Conservation (phyloP, 2,797 vertebrate species). For the Sebastes steindachneri region DNA sequence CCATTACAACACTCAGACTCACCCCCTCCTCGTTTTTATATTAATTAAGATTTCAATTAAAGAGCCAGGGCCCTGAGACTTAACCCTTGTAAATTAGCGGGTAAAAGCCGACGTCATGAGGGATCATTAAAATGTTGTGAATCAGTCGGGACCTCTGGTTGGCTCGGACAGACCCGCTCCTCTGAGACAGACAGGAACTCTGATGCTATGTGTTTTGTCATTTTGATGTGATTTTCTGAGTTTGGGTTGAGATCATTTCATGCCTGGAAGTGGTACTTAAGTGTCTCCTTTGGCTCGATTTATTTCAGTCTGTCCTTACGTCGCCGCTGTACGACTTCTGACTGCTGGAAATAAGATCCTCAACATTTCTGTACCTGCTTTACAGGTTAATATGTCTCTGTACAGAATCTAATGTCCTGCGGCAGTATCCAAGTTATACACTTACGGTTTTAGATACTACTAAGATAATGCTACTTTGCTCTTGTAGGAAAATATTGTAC, state of each 20-base stretch:
- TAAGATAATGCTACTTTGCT: background rate
- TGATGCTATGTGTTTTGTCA: background rate
- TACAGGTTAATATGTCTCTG: background rate
- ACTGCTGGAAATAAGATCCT: background rate
- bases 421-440: background rate
- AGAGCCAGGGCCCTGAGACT: slow-evolving; percentile 51
- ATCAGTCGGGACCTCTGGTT: slow-evolving; percentile 10
- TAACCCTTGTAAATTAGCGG: slow-evolving; percentile 60
- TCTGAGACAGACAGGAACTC: background rate
- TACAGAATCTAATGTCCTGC: too few relatives aligned
- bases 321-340: background rate
- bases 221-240: background rate
- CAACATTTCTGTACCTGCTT: background rate
- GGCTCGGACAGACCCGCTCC: background rate
- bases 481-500: background rate
- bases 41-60: slow-evolving; percentile 76
- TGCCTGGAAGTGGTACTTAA: background rate
- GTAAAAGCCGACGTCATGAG: slow-evolving; percentile 35
- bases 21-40: slow-evolving; percentile 41
- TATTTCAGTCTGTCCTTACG: background rate
- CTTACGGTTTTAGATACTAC: background rate
- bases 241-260: background rate
- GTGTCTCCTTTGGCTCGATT: background rate
- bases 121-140: slow-evolving; percentile 32
- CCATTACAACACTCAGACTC: slow-evolving; percentile 49